Percentiles rank a stretch among this genome's conserved stretches.
Evolutionary conservation across 2,888 invertebrate species (phyloP).

Genomic region (Hydraecia micacea): DNA sequence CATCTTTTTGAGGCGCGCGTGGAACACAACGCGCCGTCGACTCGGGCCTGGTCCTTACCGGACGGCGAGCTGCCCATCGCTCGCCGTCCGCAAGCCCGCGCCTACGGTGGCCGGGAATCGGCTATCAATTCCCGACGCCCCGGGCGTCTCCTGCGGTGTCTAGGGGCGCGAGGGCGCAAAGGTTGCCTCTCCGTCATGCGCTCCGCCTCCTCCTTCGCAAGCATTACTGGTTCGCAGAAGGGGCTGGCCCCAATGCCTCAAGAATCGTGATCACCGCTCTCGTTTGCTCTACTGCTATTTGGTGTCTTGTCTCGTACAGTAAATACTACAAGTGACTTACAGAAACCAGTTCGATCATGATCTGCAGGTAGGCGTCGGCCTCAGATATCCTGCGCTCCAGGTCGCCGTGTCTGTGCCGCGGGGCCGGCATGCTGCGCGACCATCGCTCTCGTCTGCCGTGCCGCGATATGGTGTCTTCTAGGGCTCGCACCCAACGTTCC

Average conservation of each 20-base stretch:
- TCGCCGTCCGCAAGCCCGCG: too few species aligned
- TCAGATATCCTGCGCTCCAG: slow-evolving; percentile 97
- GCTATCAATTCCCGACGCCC: too few species aligned
- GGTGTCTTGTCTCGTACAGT: not conserved
- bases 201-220: too few species aligned
- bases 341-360: slow-evolving; percentile 97
- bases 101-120: too few species aligned
- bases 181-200: too few species aligned
- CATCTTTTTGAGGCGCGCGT: too few species aligned
- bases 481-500: slow-evolving; percentile 98
- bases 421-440: slow-evolving; percentile 84
- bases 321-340: slow-evolving; percentile 80
- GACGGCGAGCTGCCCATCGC: too few species aligned
- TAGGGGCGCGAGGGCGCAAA: too few species aligned
- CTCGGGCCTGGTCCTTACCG: too few species aligned
- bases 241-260: not conserved
- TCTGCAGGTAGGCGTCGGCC: slow-evolving; percentile 98
- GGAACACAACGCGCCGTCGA: too few species aligned
- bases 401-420: slow-evolving; percentile 88
- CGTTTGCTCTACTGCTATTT: not conserved
- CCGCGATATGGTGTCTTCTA: slow-evolving; percentile 98
- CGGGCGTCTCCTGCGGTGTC: too few species aligned
- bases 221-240: too few species aligned
- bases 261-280: not conserved
- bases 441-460: slow-evolving; percentile 91